A percentile compares a stretch with the other conserved stretches of the same genome.
phyloP scores from a whole-genome alignment of 1,140 invertebrate genomes.

The Drosophila bipectinata region DNA sequence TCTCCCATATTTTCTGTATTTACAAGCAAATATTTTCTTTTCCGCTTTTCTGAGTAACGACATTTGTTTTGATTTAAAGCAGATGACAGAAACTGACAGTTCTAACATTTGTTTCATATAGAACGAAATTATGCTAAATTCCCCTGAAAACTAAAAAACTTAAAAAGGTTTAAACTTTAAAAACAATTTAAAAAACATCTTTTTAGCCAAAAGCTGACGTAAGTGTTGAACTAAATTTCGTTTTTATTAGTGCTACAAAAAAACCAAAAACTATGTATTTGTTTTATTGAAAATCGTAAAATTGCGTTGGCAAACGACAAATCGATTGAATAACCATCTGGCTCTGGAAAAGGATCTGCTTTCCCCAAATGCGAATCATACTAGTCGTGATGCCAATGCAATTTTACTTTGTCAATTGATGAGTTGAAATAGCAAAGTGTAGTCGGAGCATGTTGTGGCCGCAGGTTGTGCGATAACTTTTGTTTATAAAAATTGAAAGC shows the following conservation, averaged over 20 bases:
- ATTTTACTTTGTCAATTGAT: conserved; percentile 58
- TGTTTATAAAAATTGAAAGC: conserved; percentile 29
- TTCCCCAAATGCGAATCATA: conserved; percentile 5
- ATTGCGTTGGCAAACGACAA: conserved; percentile 63
- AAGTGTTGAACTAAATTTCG: conserved; percentile 81
- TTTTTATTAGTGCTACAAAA: conserved; percentile 70
- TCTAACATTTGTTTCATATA: conserved; percentile 73
- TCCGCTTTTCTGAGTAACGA: conserved; percentile 60
- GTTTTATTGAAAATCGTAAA: conserved; percentile 63
- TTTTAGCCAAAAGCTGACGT: conserved; percentile 73
- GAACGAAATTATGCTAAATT: conserved; percentile 83
- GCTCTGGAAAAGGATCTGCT: neutral
- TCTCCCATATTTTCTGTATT: conserved; percentile 49
- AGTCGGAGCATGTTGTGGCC: conserved; percentile 71
- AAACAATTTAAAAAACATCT: conserved; percentile 44
- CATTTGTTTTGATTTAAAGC: conserved; percentile 61
- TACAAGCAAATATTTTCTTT: conserved; percentile 49
- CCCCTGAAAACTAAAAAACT: conserved; percentile 45
- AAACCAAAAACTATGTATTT: conserved; percentile 41
- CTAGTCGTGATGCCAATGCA: conserved; percentile 52
- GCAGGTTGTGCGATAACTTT: conserved; percentile 61
- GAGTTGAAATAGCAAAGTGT: conserved; percentile 62
- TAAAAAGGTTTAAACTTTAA: conserved; percentile 47
- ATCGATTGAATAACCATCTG: conserved; percentile 14
- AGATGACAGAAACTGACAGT: conserved; percentile 60